Evolutionary conservation across 64 coral and sea anemone genomes (phyloP).

Genomic region (Porites lutea): DNA sequence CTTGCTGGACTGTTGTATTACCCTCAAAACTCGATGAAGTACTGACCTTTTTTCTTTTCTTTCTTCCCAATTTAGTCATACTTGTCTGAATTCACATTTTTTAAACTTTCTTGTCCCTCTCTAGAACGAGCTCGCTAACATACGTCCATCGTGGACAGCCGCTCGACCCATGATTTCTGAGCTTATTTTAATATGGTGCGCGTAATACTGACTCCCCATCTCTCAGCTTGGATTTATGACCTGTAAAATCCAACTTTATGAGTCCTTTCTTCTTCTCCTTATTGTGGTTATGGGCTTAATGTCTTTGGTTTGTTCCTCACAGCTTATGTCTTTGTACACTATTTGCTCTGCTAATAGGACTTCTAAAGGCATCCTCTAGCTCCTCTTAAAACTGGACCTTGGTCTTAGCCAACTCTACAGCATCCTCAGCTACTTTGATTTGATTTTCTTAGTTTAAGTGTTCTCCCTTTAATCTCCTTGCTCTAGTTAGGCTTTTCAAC

Average conservation of each 20-base stretch:
- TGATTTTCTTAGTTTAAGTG: slow-evolving; percentile 61
- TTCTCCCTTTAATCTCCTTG: slow-evolving; percentile 57
- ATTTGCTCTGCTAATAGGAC: too few species aligned
- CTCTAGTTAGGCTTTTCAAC: slow-evolving; percentile 52
- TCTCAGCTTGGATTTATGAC: neutral
- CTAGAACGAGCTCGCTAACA: slow-evolving; percentile 8
- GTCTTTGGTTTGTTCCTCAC: too few species aligned
- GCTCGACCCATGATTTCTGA: neutral
- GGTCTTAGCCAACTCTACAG: slow-evolving; percentile 54
- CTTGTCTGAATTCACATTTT: too few species aligned
- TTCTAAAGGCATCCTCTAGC: too few species aligned
- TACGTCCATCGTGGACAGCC: neutral
- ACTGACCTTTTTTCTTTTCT: too few species aligned
- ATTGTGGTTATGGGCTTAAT: too few species aligned
- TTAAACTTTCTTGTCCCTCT: neutral
- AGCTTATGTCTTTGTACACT: too few species aligned
- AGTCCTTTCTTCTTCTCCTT: too few species aligned
- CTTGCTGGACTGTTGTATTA: too few species aligned
- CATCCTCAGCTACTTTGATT: slow-evolving; percentile 59
- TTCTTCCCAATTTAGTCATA: too few species aligned
- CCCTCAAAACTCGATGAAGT: too few species aligned
- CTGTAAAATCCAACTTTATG: neutral
- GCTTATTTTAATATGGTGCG: neutral
- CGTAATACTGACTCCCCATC: neutral
- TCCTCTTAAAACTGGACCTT: slow-evolving; percentile 49